Percentiles rank a stretch among this genome's conserved stretches.
Evolutionary conservation across 2,113 vertebrate species (phyloP).

Genomic region (Coptodon rendalli): DNA sequence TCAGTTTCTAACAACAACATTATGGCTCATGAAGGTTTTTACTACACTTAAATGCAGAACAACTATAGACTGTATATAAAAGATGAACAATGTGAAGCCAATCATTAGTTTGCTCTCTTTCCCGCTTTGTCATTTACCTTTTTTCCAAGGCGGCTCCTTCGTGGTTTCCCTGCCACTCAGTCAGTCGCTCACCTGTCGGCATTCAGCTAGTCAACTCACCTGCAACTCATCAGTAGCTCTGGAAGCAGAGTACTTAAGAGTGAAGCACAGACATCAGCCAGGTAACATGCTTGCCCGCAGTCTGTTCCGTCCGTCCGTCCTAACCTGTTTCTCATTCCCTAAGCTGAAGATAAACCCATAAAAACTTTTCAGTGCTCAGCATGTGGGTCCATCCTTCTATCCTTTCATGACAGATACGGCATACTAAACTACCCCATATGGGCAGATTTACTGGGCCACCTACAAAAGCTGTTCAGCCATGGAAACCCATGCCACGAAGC

Average conservation of each 20-base stretch:
- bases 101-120: background rate
- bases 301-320: background rate
- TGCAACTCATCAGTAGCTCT: background rate
- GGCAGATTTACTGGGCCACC: rapidly evolving
- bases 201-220: background rate
- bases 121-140: background rate
- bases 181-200: background rate
- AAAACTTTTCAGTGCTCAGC: background rate
- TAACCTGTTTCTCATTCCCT: background rate
- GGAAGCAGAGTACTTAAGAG: background rate
- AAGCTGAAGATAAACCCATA: background rate
- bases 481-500: background rate
- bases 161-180: background rate
- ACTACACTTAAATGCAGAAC: background rate
- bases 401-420: background rate
- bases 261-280: background rate
- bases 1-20: background rate
- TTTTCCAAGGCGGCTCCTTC: background rate
- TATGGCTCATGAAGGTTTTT: background rate
- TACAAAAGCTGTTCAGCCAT: background rate
- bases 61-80: background rate
- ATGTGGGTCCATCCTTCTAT: background rate
- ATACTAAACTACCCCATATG: rapidly evolving
- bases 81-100: background rate
- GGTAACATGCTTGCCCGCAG: background rate